phyloP scores from a whole-genome alignment of 2,113 vertebrate species.

The Leucoraja erinaceus region DNA sequence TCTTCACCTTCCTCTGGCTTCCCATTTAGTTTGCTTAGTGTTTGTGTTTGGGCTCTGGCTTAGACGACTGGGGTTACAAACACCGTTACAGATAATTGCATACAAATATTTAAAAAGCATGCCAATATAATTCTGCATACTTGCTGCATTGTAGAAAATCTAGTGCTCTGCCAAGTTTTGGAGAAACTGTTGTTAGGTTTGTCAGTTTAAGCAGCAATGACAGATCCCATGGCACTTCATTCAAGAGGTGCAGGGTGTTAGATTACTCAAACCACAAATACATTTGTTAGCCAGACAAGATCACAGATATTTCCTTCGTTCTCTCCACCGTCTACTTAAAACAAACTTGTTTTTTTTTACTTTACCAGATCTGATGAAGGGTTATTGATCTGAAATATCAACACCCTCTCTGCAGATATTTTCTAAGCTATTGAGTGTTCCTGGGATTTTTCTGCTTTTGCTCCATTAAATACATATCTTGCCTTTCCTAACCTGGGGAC shows the following conservation, averaged over 20 bases:
- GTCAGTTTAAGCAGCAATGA: not conserved
- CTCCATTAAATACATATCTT: not conserved
- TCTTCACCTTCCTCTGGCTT: not conserved
- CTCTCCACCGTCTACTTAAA: too few relatives aligned
- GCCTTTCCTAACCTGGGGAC: not conserved
- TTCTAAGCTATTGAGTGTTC: too few relatives aligned
- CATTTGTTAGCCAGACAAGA: too few relatives aligned
- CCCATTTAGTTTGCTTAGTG: not conserved
- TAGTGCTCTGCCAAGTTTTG: too few relatives aligned
- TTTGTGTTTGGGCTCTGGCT: not conserved
- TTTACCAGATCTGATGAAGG: too few relatives aligned
- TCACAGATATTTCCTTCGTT: too few relatives aligned
- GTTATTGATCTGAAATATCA: too few relatives aligned
- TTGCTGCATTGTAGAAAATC: not conserved
- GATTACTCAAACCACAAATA: too few relatives aligned
- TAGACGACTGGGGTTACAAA: not conserved
- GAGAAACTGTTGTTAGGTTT: not conserved
- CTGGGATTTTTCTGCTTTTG: too few relatives aligned
- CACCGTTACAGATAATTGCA: not conserved
- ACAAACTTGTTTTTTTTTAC: too few relatives aligned
- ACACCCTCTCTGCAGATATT: too few relatives aligned
- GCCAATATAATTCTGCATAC: not conserved
- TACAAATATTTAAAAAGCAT: not conserved
- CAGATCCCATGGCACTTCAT: not conserved
- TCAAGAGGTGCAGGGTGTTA: not conserved